Conservation (phyloP, 2,797 vertebrate genomes). For the Yasuhikotakia modesta region DNA sequence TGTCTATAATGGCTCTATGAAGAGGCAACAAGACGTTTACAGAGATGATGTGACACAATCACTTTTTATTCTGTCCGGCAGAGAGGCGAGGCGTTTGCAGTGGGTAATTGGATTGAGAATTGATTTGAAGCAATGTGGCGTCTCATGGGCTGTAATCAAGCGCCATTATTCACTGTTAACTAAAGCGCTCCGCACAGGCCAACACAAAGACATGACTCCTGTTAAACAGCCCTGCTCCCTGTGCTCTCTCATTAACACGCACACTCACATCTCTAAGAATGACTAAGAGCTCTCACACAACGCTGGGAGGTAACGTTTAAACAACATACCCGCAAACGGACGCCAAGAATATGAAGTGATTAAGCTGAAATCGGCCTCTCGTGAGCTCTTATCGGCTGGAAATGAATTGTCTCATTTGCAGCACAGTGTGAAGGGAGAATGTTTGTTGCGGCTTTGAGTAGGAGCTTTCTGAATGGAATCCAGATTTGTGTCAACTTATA, state of each 20-base stretch:
- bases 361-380: conserved; percentile 45
- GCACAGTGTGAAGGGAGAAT: conserved; percentile 39
- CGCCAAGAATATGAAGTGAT: conserved; percentile 49
- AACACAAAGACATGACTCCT: conserved; percentile 68
- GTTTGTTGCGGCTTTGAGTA: conserved; percentile 26
- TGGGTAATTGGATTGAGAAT: conserved; percentile 76
- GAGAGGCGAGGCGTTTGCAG: conserved; percentile 58
- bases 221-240: conserved; percentile 61
- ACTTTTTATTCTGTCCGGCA: conserved; percentile 68
- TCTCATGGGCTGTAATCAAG: conserved; percentile 78
- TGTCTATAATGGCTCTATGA: conserved; percentile 67
- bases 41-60: conserved; percentile 74
- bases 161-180: conserved; percentile 79
- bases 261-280: conserved; percentile 20
- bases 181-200: conserved; percentile 66
- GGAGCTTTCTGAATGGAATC: conserved; percentile 42
- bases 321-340: conserved; percentile 41
- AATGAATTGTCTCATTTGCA: conserved; percentile 47
- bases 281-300: conserved; percentile 45
- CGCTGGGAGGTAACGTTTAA: conserved; percentile 37
- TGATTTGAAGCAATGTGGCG: conserved; percentile 77
- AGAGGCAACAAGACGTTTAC: conserved; percentile 76
- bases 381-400: conserved; percentile 45
- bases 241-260: conserved; percentile 46
- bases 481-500: conserved; percentile 30